Base-by-base conservation (phyloP, 1,140 invertebrate genomes). In the Aphaenogaster floridana region DNA sequence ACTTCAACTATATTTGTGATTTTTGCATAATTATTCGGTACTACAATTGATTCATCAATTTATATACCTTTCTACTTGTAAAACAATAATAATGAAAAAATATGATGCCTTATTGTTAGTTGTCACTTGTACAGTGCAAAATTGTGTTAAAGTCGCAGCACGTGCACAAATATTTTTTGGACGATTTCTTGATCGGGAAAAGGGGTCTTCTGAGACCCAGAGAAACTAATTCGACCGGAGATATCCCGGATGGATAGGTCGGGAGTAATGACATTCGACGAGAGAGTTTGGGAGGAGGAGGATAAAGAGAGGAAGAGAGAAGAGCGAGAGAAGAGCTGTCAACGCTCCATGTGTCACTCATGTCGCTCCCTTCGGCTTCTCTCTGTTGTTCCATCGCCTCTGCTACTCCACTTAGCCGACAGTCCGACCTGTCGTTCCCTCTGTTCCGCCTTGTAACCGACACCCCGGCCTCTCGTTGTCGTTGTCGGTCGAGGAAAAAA, bases 331-430 rank as follows among this genome's bases (percentile, higher is more conserved):
- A 28, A 28, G 28, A 90, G 72, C 89, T 90, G 91, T 92, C 90
- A 87, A 91, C 89, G 83, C 86, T 90, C 86, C 89, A 90, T 91
- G 89, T 88, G 90, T 91, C 90, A 86, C 91, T 91, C 90, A 88
- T 80, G 81, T 91, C 85, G 71, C 81, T 90, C 83, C 88, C 91
- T 88, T 92, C 89, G 68, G 72, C 76, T 89, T 90, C 83, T 90
- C 83, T 87, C 86, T 89, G 87, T 87, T 88, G 85, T 91, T 90
- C 89, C 72, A 59, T 69, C n/a, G 86, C 50, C 79, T 88, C 89
- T 90, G 89, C 81, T 91, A 90, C 90, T 90, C 87, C 90, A 91
- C 90, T 91, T 91, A 90, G 83, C 80, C 69, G 78, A 79, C 89
- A 90, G 89, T 88, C 76, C 76, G 89, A 90, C 87, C 89, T 90